Evolutionary conservation across 2,888 invertebrate genomes (phyloP), one percentile per base, ranked within the genome.

Genomic region (Agriopis leucophaearia): DNA sequence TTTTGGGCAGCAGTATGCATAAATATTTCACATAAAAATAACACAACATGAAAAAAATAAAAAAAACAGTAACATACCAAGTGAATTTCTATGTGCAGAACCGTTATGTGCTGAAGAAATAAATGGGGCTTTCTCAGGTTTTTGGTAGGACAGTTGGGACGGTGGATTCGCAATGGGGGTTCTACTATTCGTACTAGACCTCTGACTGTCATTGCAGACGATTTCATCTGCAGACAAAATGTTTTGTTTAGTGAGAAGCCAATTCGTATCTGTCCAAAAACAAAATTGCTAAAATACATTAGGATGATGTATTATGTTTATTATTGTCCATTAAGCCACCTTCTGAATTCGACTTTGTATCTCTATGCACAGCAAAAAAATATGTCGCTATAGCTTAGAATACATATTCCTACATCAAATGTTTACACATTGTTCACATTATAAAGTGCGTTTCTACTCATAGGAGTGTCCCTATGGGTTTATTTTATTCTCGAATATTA

Each of bases 171-270:
- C 84, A 73, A 76, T 83, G 76, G 86, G 81, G 71, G 87, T 82
- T 86, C 89, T 90, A 86, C 80, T 85, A 77, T 81, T 84, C 75
- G 76, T 88, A 87, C 81, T 84, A 81, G 88, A 87, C 88, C 89
- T 93, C 87, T 83, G 92, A 82, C 81, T 91, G 84, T 92, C 93
- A 78, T 83, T 91, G 89, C 90, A 90, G 86, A 91, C 88, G 76
- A 80, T 89, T 80, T 92, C 92, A 92, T 93, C 93, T 93, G 93
- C 88, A 85, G 86, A 91, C 80, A 89, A 92, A 90, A 88, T 77
- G 73, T 72, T 68, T 73, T 64, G 69, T 79, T 81, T 76, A 79
- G 73, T 71, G 64, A 0, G 13, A 44, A n/a, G 73, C 78, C 77
- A 81, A 78, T 27, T 27, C 27, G 27, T 27, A 27, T 27, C 27